Evolutionary conservation across 2,888 invertebrate genomes (phyloP).

Genomic region (Hipparchia semele): DNA sequence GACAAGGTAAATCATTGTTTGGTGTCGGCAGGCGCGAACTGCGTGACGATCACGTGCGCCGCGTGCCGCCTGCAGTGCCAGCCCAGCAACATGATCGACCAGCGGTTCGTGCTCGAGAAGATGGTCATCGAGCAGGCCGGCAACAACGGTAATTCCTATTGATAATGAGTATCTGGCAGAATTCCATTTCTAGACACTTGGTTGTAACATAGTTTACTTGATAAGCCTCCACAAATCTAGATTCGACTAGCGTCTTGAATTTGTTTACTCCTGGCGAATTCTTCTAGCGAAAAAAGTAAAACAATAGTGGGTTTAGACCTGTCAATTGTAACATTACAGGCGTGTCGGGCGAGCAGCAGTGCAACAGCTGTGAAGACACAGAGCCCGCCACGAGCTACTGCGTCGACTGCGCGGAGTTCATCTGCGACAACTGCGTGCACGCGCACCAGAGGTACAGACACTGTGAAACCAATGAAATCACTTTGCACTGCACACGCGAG

Average conservation of each 20-base stretch:
- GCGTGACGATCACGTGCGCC: constrained; percentile 85
- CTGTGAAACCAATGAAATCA: not conserved
- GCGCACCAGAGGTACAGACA: constrained; percentile 89
- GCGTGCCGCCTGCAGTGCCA: constrained; percentile 89
- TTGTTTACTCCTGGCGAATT: no score
- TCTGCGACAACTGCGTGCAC: constrained; percentile 95
- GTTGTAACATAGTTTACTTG: no score
- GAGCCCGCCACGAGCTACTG: constrained; percentile 94
- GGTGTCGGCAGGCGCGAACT: constrained; percentile 60
- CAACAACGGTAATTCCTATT: constrained; percentile 48
- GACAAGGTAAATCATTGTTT: no score
- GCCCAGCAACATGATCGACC: constrained; percentile 89
- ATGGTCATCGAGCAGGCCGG: constrained; percentile 75
- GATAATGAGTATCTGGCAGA: no score
- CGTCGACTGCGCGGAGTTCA: constrained; percentile 94
- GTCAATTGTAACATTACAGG: constrained; percentile 50
- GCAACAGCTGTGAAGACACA: constrained; percentile 94
- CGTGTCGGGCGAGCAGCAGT: constrained; percentile 72
- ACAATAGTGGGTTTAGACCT: no score
- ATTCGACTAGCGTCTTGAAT: no score
- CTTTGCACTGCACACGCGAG: no score
- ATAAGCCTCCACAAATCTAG: no score
- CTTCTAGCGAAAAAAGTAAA: no score
- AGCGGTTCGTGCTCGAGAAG: constrained; percentile 90
- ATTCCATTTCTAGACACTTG: not conserved